Conservation (phyloP, 1,140 invertebrate species). For the Stegodyphus mimosarum region DNA sequence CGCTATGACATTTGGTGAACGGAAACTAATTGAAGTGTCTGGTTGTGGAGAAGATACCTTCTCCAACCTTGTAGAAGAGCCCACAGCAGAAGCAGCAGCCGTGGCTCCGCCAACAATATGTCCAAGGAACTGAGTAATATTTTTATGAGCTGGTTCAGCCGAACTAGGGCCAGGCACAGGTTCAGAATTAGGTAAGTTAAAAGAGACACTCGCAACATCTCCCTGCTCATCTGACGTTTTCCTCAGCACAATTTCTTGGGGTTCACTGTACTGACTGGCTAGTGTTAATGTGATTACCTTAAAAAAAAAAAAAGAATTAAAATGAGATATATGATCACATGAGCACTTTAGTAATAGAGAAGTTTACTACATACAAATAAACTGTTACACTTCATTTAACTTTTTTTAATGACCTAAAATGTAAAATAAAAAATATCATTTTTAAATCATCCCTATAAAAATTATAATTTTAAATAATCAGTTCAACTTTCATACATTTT, state of each 20-base stretch:
- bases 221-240: slow-evolving; percentile 64
- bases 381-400: no score
- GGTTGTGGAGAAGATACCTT: slow-evolving; percentile 37
- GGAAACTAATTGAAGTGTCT: slow-evolving; percentile 62
- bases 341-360: not conserved
- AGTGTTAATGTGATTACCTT: slow-evolving; percentile 87
- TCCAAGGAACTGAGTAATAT: slow-evolving; percentile 68
- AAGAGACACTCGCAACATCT: slow-evolving; percentile 47
- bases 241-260: slow-evolving; percentile 81
- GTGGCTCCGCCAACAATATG: slow-evolving; percentile 67
- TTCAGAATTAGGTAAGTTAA: slow-evolving; percentile 63
- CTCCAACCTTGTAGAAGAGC: slow-evolving; percentile 18
- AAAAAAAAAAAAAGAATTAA: slow-evolving; percentile 27
- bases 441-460: no score
- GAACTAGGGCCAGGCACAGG: slow-evolving; percentile 65
- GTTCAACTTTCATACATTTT: no score
- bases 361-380: not conserved
- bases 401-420: no score
- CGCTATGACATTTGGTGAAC: slow-evolving; percentile 68
- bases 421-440: no score
- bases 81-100: slow-evolving; percentile 36
- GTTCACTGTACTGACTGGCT: slow-evolving; percentile 77
- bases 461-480: no score
- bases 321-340: not conserved
- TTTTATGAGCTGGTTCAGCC: slow-evolving; percentile 67